Percentiles rank a stretch among this genome's conserved stretches.
phyloP scores from a whole-genome alignment of 2,797 vertebrate species.

The Enteromius viviparus region DNA sequence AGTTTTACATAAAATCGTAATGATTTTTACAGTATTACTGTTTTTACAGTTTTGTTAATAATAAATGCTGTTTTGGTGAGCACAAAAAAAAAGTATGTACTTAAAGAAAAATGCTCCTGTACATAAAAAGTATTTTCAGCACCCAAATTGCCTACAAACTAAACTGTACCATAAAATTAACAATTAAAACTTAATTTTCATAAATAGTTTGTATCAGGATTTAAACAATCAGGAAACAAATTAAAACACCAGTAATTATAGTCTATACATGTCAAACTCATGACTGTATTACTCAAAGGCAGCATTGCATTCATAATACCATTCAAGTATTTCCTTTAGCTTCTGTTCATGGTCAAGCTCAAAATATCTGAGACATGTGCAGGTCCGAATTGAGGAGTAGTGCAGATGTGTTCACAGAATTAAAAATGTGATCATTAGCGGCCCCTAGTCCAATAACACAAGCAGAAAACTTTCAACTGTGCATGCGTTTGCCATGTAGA shows the following conservation, averaged over 20 bases:
- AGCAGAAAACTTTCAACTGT: conserved; percentile 31
- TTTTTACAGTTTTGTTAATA: background rate
- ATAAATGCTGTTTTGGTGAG: background rate
- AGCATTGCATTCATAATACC: background rate
- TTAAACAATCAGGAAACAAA: background rate
- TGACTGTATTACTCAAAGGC: background rate
- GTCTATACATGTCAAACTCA: background rate
- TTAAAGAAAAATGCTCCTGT: background rate
- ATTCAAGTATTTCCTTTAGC: background rate
- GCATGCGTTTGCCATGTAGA: conserved; percentile 16
- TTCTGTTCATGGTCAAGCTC: background rate
- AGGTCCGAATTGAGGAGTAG: background rate
- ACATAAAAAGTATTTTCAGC: background rate
- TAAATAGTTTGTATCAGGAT: background rate
- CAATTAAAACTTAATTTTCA: background rate
- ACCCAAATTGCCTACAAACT: background rate
- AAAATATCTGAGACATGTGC: background rate
- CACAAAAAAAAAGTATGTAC: too few species aligned
- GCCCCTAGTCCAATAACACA: background rate
- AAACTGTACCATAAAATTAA: background rate
- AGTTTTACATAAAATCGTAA: background rate
- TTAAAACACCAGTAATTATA: background rate
- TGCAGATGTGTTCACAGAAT: background rate
- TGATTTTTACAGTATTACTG: background rate
- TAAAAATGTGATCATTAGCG: background rate